Evolutionary conservation across 2,888 invertebrate genomes (phyloP).

Genomic region (Acanthoscelides obtectus): DNA sequence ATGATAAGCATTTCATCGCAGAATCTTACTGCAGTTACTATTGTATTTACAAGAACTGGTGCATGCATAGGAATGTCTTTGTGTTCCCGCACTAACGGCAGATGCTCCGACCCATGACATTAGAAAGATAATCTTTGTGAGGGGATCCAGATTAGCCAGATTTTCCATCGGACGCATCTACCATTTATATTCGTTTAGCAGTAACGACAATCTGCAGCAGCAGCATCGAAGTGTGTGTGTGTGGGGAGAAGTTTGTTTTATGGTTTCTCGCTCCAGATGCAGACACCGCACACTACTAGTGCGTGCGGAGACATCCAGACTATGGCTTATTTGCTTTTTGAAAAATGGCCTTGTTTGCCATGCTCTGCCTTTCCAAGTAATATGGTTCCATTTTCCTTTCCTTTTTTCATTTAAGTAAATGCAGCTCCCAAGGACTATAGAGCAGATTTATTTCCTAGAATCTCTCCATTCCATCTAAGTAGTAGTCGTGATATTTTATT

Average conservation of each 20-base stretch:
- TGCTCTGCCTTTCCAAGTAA: slow-evolving; percentile 9
- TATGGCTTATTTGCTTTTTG: slow-evolving; percentile 36
- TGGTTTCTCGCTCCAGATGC: background rate
- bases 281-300: slow-evolving; percentile 14
- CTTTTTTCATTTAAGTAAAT: slow-evolving; percentile 9
- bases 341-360: background rate
- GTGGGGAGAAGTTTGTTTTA: background rate
- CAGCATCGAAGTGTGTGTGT: slow-evolving; percentile 1
- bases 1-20: no score
- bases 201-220: slow-evolving; percentile 19
- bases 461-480: background rate
- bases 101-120: slow-evolving; percentile 26
- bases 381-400: slow-evolving; percentile 19
- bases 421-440: background rate
- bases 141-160: slow-evolving; percentile 45
- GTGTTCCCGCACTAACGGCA: background rate
- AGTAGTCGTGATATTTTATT: no score
- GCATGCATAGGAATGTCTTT: background rate
- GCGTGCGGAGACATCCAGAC: slow-evolving; percentile 12
- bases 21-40: no score
- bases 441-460: background rate
- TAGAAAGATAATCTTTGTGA: slow-evolving; percentile 39
- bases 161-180: slow-evolving; percentile 43
- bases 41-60: no score
- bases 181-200: slow-evolving; percentile 46